Evolutionary conservation across 1,140 invertebrate genomes (phyloP), one percentile per base, ranked within the genome.

Genomic region (Drosophila orosa): DNA sequence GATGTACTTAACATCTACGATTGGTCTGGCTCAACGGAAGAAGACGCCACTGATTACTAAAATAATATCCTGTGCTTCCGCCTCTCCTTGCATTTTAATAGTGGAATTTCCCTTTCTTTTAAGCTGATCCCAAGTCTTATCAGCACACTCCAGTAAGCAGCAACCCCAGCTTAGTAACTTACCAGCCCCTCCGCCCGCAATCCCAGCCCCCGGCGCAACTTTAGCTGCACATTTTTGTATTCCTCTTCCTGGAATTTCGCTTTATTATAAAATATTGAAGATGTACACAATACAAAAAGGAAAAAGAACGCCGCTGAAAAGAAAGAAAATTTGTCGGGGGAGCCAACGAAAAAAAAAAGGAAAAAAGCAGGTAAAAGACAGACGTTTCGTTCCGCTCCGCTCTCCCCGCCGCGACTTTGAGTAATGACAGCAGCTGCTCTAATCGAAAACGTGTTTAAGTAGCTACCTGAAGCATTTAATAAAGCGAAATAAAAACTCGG

Each of bases 371-470:
- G 66, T 68, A 33, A 69, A 69, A 57, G 48, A 71, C 62, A 67
- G 73, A 52, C 61, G 19, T 17, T 39, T 13, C 25, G 25, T 35
- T 37, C 31, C 19, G 37, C 27, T 24, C 31, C 24, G 31, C 42
- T 25, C 6, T 15, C n/a, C 65, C 39, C 50, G 48, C 40, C 50
- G 52, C 52, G 52, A 39, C 60, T 74, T 74, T 78, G 71, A 86
- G 50, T 74, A 84, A 85, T 84, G 85, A 84, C 85, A 73, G 71
- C 74, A 66, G 62, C 61, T 65, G 72, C 62, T 75, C 79, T 90
- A 90, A 90, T 90, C 87, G 86, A 90, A 90, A 90, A 90, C 86
- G 86, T 90, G 87, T 90, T 90, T 83, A 90, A 90, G 82, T 90
- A 83, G 82, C 87, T 74, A 80, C 71, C 76, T 74, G 73, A 60